Conservation (phyloP, 2,888 invertebrate genomes). For the Sabatieria punctata region DNA sequence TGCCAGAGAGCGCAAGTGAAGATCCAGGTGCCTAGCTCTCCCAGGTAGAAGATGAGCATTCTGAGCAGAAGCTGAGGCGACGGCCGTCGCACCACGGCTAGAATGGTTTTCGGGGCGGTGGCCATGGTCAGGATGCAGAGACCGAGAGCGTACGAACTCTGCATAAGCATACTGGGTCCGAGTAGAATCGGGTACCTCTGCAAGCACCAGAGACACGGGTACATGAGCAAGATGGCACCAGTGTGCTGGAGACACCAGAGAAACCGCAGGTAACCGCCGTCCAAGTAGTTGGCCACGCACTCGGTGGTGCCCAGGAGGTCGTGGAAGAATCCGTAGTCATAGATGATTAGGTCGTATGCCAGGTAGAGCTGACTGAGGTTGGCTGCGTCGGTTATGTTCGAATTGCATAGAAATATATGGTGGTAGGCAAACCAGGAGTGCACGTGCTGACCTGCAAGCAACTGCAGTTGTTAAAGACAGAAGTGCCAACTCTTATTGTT, state of each 20-base stretch:
- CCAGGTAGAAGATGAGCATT: background rate
- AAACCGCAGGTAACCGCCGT: slow-evolving; percentile 26
- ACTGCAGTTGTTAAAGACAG: too few relatives aligned
- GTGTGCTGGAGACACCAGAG: slow-evolving; percentile 15
- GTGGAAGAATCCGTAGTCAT: slow-evolving; percentile 29
- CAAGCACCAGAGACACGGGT: too few relatives aligned
- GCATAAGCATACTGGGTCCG: too few relatives aligned
- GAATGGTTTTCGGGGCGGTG: background rate
- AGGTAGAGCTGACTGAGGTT: slow-evolving; percentile 14
- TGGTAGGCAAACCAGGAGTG: slow-evolving; percentile 19
- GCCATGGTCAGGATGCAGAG: background rate
- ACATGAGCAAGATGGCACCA: background rate
- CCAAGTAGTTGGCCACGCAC: slow-evolving; percentile 30
- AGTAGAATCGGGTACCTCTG: too few relatives aligned
- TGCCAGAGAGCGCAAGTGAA: slow-evolving; percentile 1
- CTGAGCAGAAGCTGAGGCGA: background rate
- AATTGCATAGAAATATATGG: slow-evolving; percentile 23
- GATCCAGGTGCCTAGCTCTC: background rate
- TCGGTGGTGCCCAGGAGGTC: slow-evolving; percentile 26
- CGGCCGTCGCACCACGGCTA: background rate
- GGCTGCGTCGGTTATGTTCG: slow-evolving; percentile 18
- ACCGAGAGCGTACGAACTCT: background rate
- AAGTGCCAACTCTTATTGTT: too few relatives aligned
- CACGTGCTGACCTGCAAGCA: slow-evolving; percentile 26
- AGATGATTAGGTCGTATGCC: slow-evolving; percentile 29